Base-by-base conservation (phyloP, 2,888 invertebrate genomes). In the Eupithecia tripunctaria region DNA sequence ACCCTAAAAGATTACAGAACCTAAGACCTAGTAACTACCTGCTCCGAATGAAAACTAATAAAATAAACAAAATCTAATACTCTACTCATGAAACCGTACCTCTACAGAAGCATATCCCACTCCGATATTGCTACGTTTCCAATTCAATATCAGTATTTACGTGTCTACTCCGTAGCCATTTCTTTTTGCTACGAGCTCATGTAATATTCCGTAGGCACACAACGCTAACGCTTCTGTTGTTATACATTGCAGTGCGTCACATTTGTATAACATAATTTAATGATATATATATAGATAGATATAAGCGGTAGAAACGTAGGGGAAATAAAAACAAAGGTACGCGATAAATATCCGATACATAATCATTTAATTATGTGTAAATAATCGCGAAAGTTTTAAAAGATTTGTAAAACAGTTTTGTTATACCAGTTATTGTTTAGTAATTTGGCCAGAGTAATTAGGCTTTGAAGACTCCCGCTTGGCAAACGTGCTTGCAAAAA, bases 121-220 rank as follows among this genome's bases (percentile, higher is more conserved):
- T 27, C 60, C n/a, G 18, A 8, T 63, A 63, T 62, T 21, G 25
- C 15, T 63, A 0, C 36, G 36, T n/a, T 64, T 38, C 15, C 38
- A 47, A 65, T 66, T 65, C n/a, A 69, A 56, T 62, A 73, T 27
- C n/a, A 60, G 21, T 32, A 66, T 25, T 36, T 1, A 62, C 21
- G 51, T 56, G 12, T 47, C 2, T 32, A 62, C n/a, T 68, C 36
- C 64, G 70, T 64, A 70, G 67, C 36, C 12, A 56, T 60, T 36
- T 59, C 63, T 29, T 69, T 67, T 32, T 70, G 72, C 74, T 72
- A 72, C 67, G 69, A 71, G 43, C 47, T 18, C 63, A 70, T 71
- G 68, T 41, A 27, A 21, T 66, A 73, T 68, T 75, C 65, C 75
- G 72, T 77, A 74, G 71, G 64, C 74, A 59, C 32, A 75, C 77